phyloP scores from a whole-genome alignment of 2,888 invertebrate genomes.

The Agonopterix subpropinquella region DNA sequence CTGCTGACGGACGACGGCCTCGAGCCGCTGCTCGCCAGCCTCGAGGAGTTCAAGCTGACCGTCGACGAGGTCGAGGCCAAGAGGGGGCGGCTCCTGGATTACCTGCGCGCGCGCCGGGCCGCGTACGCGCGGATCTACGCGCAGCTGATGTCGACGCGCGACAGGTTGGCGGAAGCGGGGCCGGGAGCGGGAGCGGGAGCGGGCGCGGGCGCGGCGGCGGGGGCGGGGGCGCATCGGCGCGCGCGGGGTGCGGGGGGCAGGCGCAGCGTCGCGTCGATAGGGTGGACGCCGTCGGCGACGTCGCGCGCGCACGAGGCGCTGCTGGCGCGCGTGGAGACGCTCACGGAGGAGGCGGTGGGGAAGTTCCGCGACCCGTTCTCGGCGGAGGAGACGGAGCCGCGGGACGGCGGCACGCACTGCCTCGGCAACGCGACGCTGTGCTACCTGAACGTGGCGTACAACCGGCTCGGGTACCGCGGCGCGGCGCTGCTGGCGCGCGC shows the following conservation, averaged over 20 bases:
- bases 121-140: slow-evolving; percentile 8
- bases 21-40: slow-evolving; percentile 12
- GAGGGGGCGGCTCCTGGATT: slow-evolving; percentile 15
- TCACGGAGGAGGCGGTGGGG: slow-evolving; percentile 14
- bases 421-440: slow-evolving; percentile 22
- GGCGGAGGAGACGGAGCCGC: slow-evolving; percentile 11
- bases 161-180: background rate
- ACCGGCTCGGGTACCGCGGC: slow-evolving; percentile 17
- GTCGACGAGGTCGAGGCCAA: slow-evolving; percentile 14
- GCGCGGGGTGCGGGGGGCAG: background rate
- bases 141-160: slow-evolving; percentile 5
- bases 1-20: slow-evolving; percentile 22
- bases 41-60: slow-evolving; percentile 20
- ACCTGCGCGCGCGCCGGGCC: slow-evolving; percentile 10
- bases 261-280: slow-evolving; percentile 1
- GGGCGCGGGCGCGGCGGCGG: background rate
- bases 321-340: slow-evolving; percentile 10
- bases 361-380: slow-evolving; percentile 17
- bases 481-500: slow-evolving; percentile 13
- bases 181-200: background rate
- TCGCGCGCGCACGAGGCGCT: background rate
- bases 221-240: background rate
- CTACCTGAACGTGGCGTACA: slow-evolving; percentile 23
- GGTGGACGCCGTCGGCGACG: background rate
- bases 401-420: slow-evolving; percentile 4